Base-by-base conservation (phyloP, 2,113 vertebrate genomes). In the Anser cygnoides region DNA sequence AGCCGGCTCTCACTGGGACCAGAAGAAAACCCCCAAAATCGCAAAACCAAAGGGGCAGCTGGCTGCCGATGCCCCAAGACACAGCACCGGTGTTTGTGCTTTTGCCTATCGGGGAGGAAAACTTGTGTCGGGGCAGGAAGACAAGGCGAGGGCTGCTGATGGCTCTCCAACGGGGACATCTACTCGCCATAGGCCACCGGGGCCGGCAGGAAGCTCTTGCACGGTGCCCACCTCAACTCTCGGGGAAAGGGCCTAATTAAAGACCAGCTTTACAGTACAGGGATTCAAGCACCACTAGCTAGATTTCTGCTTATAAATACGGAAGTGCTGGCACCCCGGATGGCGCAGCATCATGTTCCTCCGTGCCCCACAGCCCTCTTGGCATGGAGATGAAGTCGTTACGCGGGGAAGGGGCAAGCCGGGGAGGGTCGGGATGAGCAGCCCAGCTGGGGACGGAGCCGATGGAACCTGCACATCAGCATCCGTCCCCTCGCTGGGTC, bases 231-330 rank as follows among this genome's bases (percentile, higher is more conserved):
- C 44, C 46, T 72, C 50, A 4, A 25, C 59, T 71, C 11, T 7
- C 26, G 67, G 76, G 44, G 35, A 66, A 76, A 70, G 91, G 94
- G 91, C 74, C 89, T 82, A 78, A 76, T 73, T 55, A 90, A 96
- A 92, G 86, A 84, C 93, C 95, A 97, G 91, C 93, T 96, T 97
- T 96, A 95, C 96, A 97, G 96, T 95, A 97, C 92, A 87, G 89
- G 88, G 95, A 93, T 96, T 96, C 84, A 49, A 97, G 95, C 95
- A 96, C 96, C 96, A 93, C 95, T 54, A 93, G 67, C 91, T 91
- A 23, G 84, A 78, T 84, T 84, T 77, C n/a, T 0, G 73, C 65
- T 92, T 31, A 21, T 31, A 91, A 93, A 57, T 26, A 77, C 2
- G 2, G 4, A 71, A 20, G 83, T 4, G 58, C 68, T 3, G 0